Base-by-base conservation (phyloP, 2,113 vertebrate genomes). In the Hemicordylus capensis region DNA sequence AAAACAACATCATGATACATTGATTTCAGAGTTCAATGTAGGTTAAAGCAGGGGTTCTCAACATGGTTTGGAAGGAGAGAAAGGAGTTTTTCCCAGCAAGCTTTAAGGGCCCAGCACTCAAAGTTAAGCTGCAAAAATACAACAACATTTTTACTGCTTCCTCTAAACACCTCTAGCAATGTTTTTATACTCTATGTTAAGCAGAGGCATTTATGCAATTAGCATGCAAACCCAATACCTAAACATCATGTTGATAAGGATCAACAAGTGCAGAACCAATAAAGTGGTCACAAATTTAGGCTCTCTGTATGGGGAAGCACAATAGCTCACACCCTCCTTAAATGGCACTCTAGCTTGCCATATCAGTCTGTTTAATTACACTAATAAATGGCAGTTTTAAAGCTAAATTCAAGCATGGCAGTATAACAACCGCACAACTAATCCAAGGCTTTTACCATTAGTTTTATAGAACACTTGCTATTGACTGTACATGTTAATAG, bases 401-500 rank as follows among this genome's bases (percentile, higher is more conserved):
- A 51, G 12, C n/a, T n/a, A 51, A 51, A 51, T 8, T 12, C 28
- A 79, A 72, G 31, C 67, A 58, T 37, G 48, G 12, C 42, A 46
- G 5, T 48, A 59, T 48, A 24, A 9, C 56, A 48, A 9, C 46
- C 46, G 20, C 46, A 20, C 11, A n/a, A 12, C n/a, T 34, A 34
- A 44, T 73, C 14, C 19, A 34, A 46, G 42, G 56, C 69, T 31
- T 61, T 61, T 63, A 48, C 76, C 31, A 85, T 66, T 67, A 76
- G n/a, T 76, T 67, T 84, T 76, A 76, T 51, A 80, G 56, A 39
- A 69, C 44, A 44, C 31, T 58, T 69, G 64, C 64, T 63, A 59
- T 58, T 70, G 51, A 85, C 54, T 70, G 34, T 56, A 84, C 37
- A 77, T 78, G 75, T 58, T 70, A 85, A 77, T 59, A 22, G 75